Conservation (phyloP, 1,140 invertebrate species). For the Phthorimaea operculella region DNA sequence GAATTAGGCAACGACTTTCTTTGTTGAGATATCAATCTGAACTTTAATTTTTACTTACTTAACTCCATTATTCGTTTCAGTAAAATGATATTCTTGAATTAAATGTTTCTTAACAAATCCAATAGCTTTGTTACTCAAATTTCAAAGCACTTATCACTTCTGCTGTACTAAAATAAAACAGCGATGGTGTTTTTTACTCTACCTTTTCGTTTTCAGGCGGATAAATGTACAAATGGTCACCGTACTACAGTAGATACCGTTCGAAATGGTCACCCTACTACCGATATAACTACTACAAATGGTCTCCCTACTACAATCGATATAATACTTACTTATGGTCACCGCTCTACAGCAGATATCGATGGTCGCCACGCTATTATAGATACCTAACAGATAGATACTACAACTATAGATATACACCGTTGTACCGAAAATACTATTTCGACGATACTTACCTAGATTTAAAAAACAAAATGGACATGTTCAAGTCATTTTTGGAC, state of each 20-base stretch:
- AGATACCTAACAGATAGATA: not conserved
- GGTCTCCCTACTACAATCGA: not conserved
- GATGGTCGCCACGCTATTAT: not conserved
- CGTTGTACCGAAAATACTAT: not conserved
- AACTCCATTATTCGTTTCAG: no score
- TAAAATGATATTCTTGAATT: no score
- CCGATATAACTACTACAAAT: not conserved
- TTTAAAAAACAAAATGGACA: slow-evolving; percentile 30
- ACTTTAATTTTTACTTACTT: no score
- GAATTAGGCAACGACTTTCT: no score
- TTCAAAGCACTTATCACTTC: no score
- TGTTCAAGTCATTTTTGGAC: slow-evolving; percentile 39
- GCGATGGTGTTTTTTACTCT: no score
- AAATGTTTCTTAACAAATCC: no score
- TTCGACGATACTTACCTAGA: not conserved
- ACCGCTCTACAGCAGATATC: not conserved
- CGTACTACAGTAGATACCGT: not conserved
- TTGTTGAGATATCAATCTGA: no score
- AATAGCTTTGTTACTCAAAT: no score
- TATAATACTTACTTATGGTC: not conserved
- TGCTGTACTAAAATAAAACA: no score
- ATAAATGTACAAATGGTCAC: slow-evolving; percentile 1
- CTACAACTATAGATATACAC: not conserved
- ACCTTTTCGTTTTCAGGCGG: no score
- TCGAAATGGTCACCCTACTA: slow-evolving; percentile 1